Base-by-base conservation (phyloP, 1,140 invertebrate genomes). In the Dendrolimus kikuchii region DNA sequence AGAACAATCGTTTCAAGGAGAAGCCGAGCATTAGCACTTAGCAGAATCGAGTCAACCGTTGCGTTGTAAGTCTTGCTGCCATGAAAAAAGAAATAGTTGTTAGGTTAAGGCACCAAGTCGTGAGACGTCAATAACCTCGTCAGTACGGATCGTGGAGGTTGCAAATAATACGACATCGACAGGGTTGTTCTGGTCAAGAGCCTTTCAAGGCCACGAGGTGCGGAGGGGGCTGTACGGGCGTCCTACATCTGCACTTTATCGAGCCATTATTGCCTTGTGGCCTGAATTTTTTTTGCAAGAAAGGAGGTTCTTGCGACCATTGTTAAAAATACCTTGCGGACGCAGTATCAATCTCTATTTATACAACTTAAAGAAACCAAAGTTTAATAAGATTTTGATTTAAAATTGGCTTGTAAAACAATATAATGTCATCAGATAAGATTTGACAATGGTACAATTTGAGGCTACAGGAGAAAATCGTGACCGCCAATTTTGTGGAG, bases 111-210 rank as follows among this genome's bases (percentile, higher is more conserved):
- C 46, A 55, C 56, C 54, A 61, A 58, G 61, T 46, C 60, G 70
- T 63, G 62, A 71, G 74, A 65, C 78, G 81, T 86, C 80, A 86
- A 86, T 86, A 86, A 82, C 82, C 82, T 86, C 79, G 80, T 49
- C 77, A 66, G 80, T 81, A 81, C 77, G 77, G 79, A 82, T 82
- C 82, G 74, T 77, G 75, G 82, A 84, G 78, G 73, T 84, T 86
- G 82, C 82, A 84, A 86, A 84, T 84, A 82, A 84, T 86, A 86
- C 81, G 73, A 81, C 77, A 83, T 74, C 80, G 76, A 65, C 77
- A 77, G 62, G 71, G 68, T 62, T 79, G 81, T 76, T 66, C 77
- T 86, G 82, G 82, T 86, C 82, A 86, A 84, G 82, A 84, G 79
- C 80, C 82, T 86, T 84, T 86, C 82, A 86, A 86, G 82, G 82